Conservation (phyloP, 2,113 vertebrate species). For the Archocentrus centrarchus region DNA sequence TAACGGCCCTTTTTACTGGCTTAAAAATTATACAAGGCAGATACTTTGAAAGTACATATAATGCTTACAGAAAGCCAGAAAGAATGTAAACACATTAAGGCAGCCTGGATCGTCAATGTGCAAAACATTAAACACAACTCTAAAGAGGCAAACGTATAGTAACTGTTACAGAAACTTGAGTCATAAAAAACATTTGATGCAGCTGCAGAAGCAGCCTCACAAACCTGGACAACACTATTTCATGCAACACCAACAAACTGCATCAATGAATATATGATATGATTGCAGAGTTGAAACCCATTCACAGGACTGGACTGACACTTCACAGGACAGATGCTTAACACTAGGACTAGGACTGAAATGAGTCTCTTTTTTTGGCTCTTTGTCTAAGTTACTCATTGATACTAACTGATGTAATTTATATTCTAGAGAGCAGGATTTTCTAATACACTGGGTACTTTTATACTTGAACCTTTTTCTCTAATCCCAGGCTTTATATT, state of each 20-base stretch:
- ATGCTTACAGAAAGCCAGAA: background rate
- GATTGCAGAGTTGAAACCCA: background rate
- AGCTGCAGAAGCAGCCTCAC: background rate
- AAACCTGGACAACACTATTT: too few species aligned
- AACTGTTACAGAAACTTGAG: background rate
- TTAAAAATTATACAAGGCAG: background rate
- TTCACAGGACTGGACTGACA: background rate
- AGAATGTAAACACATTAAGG: background rate
- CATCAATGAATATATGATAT: background rate
- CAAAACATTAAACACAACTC: background rate
- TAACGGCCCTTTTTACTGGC: background rate
- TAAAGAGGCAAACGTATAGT: background rate
- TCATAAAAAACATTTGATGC: too few species aligned
- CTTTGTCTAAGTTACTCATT: background rate
- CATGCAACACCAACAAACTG: background rate
- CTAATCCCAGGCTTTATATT: slow-evolving; percentile 33
- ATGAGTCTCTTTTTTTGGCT: background rate
- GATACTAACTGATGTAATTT: background rate
- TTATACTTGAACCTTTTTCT: slow-evolving; percentile 8
- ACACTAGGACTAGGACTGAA: background rate
- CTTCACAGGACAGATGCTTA: background rate
- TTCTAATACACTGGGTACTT: background rate
- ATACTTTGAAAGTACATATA: background rate
- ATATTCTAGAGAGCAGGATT: background rate
- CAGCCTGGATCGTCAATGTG: background rate